A percentile compares a stretch with the other conserved stretches of the same genome.
Evolutionary conservation across 2,113 vertebrate species (phyloP).

Genomic region (Laticauda colubrina): DNA sequence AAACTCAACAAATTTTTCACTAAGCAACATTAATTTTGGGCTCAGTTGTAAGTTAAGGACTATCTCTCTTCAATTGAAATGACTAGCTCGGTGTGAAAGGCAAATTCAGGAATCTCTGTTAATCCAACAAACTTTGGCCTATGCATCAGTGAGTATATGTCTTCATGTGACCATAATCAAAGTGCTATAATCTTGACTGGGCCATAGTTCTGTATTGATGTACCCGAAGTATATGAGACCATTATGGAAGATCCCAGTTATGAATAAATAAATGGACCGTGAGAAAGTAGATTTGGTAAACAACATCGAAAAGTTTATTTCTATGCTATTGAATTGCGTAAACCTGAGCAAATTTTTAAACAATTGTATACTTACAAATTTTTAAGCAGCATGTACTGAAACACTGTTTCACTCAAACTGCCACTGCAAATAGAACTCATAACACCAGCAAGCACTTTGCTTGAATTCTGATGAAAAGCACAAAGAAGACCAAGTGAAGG

Average conservation of each 20-base stretch:
- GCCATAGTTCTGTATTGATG: not conserved
- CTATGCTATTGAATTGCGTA: not conserved
- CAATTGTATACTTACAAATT: not conserved
- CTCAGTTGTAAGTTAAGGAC: too few species aligned
- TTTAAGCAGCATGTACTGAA: not conserved
- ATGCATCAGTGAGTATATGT: not conserved
- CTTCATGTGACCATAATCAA: not conserved
- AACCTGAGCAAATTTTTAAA: not conserved
- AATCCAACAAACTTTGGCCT: not conserved
- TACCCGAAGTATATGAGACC: not conserved
- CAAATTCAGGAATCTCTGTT: not conserved
- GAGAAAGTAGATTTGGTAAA: not conserved
- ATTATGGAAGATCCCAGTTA: not conserved
- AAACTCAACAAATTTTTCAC: too few species aligned
- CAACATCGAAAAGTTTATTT: not conserved
- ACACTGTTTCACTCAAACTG: not conserved
- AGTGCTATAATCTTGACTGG: not conserved
- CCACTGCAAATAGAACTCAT: slow-evolving; percentile 12
- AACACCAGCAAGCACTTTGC: not conserved
- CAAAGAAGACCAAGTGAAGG: accelerated
- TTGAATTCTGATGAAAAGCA: accelerated
- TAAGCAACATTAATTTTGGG: too few species aligned
- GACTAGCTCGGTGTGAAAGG: not conserved
- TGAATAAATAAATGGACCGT: not conserved
- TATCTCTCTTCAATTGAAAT: not conserved